A percentile compares a stretch with the other conserved stretches of the same genome.
Evolutionary conservation across 2,888 invertebrate species (phyloP).

Genomic region (Heterodera filipjevi): DNA sequence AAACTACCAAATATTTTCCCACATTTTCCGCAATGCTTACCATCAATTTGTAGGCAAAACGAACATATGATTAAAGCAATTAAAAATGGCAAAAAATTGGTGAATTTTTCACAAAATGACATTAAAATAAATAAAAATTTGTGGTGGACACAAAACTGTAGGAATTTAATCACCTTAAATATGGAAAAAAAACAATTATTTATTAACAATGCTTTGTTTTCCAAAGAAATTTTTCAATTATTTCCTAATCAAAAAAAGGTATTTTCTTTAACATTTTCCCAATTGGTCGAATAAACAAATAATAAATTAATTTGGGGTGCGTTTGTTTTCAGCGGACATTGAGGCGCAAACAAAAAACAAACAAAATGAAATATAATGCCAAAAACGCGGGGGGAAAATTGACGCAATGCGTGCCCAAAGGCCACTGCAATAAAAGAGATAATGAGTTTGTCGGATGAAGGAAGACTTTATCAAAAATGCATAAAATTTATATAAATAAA

Average conservation of each 20-base stretch:
- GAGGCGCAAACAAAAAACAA: neutral
- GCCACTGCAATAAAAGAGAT: neutral
- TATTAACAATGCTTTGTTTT: too few relatives aligned
- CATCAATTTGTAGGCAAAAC: neutral
- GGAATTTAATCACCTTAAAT: neutral
- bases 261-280: neutral
- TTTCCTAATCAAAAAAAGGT: neutral
- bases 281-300: neutral
- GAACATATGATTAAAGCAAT: neutral
- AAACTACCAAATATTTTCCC: neutral
- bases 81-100: neutral
- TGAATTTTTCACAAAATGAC: neutral
- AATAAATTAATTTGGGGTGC: neutral
- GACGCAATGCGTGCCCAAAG: neutral
- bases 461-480: too few relatives aligned
- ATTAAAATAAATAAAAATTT: neutral
- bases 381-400: neutral
- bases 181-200: neutral
- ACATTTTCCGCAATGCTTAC: neutral
- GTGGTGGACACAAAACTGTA: neutral
- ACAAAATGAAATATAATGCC: slow-evolving; percentile 1
- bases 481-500: too few relatives aligned
- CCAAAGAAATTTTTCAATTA: too few relatives aligned
- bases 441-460: too few relatives aligned
- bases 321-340: neutral